Conservation (phyloP, 2,888 invertebrate genomes). For the Stenichneumon culpator region DNA sequence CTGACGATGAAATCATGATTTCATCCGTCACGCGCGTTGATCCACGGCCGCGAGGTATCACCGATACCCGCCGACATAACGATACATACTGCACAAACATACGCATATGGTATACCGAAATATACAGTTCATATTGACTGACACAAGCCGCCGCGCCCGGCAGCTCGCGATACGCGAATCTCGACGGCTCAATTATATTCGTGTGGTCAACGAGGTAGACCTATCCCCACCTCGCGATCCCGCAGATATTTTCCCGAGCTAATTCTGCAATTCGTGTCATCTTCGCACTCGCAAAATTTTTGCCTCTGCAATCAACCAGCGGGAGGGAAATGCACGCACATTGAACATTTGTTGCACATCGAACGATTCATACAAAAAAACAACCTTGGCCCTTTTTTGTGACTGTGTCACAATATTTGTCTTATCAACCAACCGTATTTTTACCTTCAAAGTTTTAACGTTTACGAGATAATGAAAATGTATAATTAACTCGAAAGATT, state of each 20-base stretch:
- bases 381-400: no score
- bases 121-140: slow-evolving; percentile 49
- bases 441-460: no score
- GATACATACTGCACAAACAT: slow-evolving; percentile 48
- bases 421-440: no score
- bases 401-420: no score
- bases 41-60: slow-evolving; percentile 42
- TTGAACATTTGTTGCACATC: neutral
- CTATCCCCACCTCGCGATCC: slow-evolving; percentile 14
- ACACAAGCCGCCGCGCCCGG: slow-evolving; percentile 34
- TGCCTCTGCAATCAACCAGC: neutral
- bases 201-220: slow-evolving; percentile 37
- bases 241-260: slow-evolving; percentile 17
- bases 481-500: no score
- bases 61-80: slow-evolving; percentile 15
- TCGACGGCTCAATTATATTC: slow-evolving; percentile 52
- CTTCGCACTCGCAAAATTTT: neutral
- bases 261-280: slow-evolving; percentile 14
- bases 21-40: slow-evolving; percentile 64
- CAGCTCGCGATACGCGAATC: slow-evolving; percentile 24
- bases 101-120: slow-evolving; percentile 30
- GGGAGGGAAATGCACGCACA: neutral
- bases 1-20: slow-evolving; percentile 69
- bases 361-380: neutral
- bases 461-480: no score